Conservation (phyloP, 2,888 invertebrate species). For the Leucozona laternaria region DNA sequence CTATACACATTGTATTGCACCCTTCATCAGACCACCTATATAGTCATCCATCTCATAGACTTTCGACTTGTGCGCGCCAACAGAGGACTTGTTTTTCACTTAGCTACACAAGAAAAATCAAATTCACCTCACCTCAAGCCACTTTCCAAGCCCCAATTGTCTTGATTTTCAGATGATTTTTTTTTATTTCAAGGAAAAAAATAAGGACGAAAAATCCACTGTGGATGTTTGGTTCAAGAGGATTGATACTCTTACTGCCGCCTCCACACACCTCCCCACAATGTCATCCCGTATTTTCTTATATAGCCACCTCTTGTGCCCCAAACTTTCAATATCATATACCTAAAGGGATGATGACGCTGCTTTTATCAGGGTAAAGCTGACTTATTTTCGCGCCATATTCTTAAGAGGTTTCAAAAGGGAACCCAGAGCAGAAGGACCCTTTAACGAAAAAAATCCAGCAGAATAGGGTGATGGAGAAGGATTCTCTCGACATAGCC, state of each 20-base stretch:
- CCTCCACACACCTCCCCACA: constrained; percentile 28
- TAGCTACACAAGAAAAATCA: constrained; percentile 54
- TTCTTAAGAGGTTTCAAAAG: constrained; percentile 66
- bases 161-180: constrained; percentile 15
- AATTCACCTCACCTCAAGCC: constrained; percentile 64
- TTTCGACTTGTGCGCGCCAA: constrained; percentile 24
- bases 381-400: constrained; percentile 72
- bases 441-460: constrained; percentile 43
- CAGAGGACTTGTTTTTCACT: constrained; percentile 66
- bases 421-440: constrained; percentile 55
- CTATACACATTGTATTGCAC: constrained; percentile 22
- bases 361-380: constrained; percentile 66
- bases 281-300: background rate
- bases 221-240: constrained; percentile 47
- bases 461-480: background rate
- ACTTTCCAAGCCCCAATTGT: constrained; percentile 37
- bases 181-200: background rate
- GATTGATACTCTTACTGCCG: constrained; percentile 55
- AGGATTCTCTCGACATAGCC: constrained; percentile 52
- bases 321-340: constrained; percentile 18
- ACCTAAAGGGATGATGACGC: constrained; percentile 68
- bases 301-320: background rate
- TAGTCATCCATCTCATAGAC: constrained; percentile 1
- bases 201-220: constrained; percentile 21
- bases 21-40: constrained; percentile 39